These are phyloP conservation scores for Netelia melanura DNA, from an alignment of 2,888 invertebrate genomes.

Conservation along the genomic window DNA sequence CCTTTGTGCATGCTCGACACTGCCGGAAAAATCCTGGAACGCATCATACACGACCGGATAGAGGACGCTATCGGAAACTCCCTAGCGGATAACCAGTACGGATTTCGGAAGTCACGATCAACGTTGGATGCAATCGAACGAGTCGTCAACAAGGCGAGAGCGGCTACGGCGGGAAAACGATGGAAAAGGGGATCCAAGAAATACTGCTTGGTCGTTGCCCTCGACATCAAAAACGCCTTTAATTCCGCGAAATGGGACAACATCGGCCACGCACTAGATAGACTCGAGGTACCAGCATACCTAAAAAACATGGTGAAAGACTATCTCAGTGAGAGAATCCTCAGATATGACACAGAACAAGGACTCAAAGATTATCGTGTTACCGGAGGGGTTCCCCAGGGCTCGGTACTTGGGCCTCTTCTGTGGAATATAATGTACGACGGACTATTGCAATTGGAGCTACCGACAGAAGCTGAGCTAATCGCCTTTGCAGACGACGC, in stretches of 20 bases:
- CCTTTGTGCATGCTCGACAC: neutral
- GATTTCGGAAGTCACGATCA: neutral
- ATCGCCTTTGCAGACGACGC: slow-evolving; percentile 57
- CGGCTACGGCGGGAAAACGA: neutral
- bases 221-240: neutral
- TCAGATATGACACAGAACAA: slow-evolving; percentile 62
- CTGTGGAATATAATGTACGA: slow-evolving; percentile 61
- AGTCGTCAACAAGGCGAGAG: slow-evolving; percentile 1
- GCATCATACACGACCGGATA: neutral
- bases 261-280: slow-evolving; percentile 31
- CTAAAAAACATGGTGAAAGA: slow-evolving; percentile 63
- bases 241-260: slow-evolving; percentile 3
- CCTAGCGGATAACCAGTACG: slow-evolving; percentile 10
- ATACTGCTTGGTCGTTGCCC: slow-evolving; percentile 7
- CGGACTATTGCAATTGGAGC: slow-evolving; percentile 19
- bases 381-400: slow-evolving; percentile 66
- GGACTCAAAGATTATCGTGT: slow-evolving; percentile 37
- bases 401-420: slow-evolving; percentile 63
- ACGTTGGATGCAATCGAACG: neutral
- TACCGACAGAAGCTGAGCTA: slow-evolving; percentile 39
- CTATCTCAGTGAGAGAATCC: slow-evolving; percentile 66
- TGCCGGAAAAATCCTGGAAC: neutral
- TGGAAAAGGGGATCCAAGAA: slow-evolving; percentile 21
- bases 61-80: neutral
- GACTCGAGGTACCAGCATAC: slow-evolving; percentile 41